phyloP scores from a whole-genome alignment of 2,797 vertebrate species.

The Gymnothorax javanicus region DNA sequence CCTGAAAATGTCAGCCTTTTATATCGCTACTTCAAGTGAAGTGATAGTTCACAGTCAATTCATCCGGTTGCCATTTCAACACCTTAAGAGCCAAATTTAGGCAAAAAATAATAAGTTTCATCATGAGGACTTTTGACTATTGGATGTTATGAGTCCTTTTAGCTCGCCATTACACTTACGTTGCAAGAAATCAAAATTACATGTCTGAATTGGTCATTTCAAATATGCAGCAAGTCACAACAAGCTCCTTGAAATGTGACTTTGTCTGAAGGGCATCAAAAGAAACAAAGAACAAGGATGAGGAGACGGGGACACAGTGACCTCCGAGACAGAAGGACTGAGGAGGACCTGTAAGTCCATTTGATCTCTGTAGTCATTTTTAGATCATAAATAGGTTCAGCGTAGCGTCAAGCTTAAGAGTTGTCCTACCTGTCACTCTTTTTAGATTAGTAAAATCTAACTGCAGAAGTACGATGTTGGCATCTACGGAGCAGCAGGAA shows the following conservation, averaged over 20 bases:
- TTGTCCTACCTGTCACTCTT: not conserved
- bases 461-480: not conserved
- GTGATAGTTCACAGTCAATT: not conserved
- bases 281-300: not conserved
- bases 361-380: not conserved
- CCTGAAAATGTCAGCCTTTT: not conserved
- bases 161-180: not conserved
- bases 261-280: not conserved
- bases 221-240: constrained; percentile 54
- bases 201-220: constrained; percentile 66
- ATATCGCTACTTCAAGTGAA: not conserved
- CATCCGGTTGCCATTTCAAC: too few species aligned
- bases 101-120: not conserved
- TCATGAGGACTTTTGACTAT: not conserved
- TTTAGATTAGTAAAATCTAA: not conserved
- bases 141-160: not conserved
- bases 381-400: not conserved
- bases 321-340: not conserved
- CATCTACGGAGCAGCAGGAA: not conserved
- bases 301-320: not conserved
- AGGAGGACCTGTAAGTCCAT: not conserved
- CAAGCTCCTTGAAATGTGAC: not conserved
- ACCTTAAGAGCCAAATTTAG: not conserved
- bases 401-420: not conserved
- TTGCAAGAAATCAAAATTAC: constrained; percentile 63